Evolutionary conservation across 1,140 invertebrate genomes (phyloP), one percentile per base, ranked within the genome.

Genomic region (Eumeta japonica): DNA sequence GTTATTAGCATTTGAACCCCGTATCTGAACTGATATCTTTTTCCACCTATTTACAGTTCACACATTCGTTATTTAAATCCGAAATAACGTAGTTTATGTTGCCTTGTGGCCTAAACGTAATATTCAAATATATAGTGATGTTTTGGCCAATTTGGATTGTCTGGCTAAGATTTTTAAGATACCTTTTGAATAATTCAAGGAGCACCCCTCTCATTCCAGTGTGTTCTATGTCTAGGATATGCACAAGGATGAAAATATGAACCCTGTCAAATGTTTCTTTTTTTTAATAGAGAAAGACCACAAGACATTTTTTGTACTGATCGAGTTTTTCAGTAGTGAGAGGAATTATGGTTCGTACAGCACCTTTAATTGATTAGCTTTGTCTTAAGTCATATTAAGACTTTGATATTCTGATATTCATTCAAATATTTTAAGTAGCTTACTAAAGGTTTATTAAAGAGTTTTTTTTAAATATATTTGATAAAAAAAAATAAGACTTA

Each of bases 401-500:
- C 3, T 20, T 14, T 3, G 33, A 18, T 19, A 35, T 7, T 4
- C 18, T 10, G n/a, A n/a, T n/a, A n/a, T n/a, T n/a, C n/a, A n/a
- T 35, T 18, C 10, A 19, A 35, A 20, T 35, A 20, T 3, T 35
- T 20, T 19, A 35, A 19, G 15, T 35, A 35, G 3, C 9, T 20
- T 4, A 18, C 3, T 7, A 35, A 19, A 10, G 17, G 3, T 9
- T n/a, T 16, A 20, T 35, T 35, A 14, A 35, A n/a, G 5, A 35
- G 3, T 35, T 35, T 35, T 35, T 35, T 13, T 19, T 20, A 20
- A n/a, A 35, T 35, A n/a, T n/a, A n/a, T 35, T 35, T 35, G 10
- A 19, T 20, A 3, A 35, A 10, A 19, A n/a, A 4, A 3, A 19
- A 3, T 20, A 35, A 20, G 24, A 35, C 33, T 7, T 16, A 35